Percentiles rank a stretch among this genome's conserved stretches.
These are phyloP conservation scores for Stratiomys singularior DNA, from an alignment of 2,888 invertebrate genomes.

Conservation along the genomic window DNA sequence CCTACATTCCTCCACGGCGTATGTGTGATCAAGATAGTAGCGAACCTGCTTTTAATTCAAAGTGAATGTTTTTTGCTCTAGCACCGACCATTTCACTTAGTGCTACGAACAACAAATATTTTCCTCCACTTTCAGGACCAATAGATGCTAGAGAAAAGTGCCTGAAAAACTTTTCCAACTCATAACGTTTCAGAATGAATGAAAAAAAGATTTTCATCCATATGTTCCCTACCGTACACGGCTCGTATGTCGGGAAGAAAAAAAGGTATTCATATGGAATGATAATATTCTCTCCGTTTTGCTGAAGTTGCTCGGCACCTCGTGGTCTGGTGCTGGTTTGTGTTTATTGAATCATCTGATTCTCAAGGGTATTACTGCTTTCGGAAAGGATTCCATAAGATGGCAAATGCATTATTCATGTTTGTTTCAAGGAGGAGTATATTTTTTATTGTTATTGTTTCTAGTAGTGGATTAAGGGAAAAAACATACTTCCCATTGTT, in stretches of 20 bases:
- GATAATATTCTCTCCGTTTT: slow-evolving; percentile 18
- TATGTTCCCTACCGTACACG: not conserved
- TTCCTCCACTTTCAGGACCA: no score
- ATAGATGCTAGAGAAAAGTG: no score
- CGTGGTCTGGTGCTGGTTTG: not conserved
- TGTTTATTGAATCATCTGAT: slow-evolving; percentile 35
- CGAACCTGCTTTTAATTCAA: no score
- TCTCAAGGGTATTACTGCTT: slow-evolving; percentile 20
- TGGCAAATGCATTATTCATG: slow-evolving; percentile 38
- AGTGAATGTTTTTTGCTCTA: no score
- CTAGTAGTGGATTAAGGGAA: slow-evolving; percentile 11
- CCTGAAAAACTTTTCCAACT: no score
- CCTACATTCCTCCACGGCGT: no score
- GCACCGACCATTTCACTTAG: no score
- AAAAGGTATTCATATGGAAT: not conserved
- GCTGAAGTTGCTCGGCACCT: not conserved
- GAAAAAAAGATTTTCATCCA: not conserved
- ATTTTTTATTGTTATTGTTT: slow-evolving; percentile 23
- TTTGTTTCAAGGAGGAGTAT: not conserved
- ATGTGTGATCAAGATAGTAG: no score
- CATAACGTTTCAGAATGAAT: no score
- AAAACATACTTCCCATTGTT: not conserved
- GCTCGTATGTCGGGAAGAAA: not conserved
- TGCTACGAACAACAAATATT: no score
- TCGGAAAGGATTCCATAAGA: slow-evolving; percentile 1